Conservation (phyloP, 2,797 vertebrate genomes). For the Gadopsis marmoratus region DNA sequence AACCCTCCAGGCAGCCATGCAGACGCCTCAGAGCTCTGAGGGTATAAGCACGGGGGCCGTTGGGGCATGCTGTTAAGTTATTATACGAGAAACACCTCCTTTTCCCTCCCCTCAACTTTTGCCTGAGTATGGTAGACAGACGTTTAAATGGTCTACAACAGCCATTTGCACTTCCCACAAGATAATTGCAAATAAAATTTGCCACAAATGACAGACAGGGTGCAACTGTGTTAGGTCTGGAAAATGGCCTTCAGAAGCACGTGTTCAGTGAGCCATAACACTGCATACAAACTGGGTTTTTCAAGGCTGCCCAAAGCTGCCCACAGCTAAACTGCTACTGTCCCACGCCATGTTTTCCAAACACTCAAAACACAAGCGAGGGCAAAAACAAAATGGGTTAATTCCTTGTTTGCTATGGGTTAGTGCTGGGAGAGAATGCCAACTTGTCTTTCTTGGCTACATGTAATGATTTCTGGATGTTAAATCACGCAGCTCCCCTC, state of each 20-base stretch:
- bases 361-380: background rate
- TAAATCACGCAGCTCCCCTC: constrained; percentile 53
- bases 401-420: background rate
- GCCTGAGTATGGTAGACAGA: constrained; percentile 35
- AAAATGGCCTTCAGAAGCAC: background rate
- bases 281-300: background rate
- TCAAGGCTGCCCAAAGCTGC: background rate
- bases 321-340: background rate
- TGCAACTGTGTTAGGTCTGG: background rate
- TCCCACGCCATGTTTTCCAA: background rate
- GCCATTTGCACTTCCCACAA: constrained; percentile 20
- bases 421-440: no score
- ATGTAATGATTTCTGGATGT: no score
- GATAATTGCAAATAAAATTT: constrained; percentile 1
- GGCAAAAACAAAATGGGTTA: background rate
- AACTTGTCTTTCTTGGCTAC: background rate
- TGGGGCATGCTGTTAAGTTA: constrained; percentile 58
- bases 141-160: constrained; percentile 53
- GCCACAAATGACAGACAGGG: constrained; percentile 1
- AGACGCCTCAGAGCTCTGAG: constrained; percentile 30
- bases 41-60: constrained; percentile 50
- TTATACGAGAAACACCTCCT: constrained; percentile 43
- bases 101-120: constrained; percentile 25
- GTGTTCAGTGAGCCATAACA: background rate
- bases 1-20: constrained; percentile 14